phyloP scores from a whole-genome alignment of 2,113 vertebrate genomes.

The Cebus imitator region DNA sequence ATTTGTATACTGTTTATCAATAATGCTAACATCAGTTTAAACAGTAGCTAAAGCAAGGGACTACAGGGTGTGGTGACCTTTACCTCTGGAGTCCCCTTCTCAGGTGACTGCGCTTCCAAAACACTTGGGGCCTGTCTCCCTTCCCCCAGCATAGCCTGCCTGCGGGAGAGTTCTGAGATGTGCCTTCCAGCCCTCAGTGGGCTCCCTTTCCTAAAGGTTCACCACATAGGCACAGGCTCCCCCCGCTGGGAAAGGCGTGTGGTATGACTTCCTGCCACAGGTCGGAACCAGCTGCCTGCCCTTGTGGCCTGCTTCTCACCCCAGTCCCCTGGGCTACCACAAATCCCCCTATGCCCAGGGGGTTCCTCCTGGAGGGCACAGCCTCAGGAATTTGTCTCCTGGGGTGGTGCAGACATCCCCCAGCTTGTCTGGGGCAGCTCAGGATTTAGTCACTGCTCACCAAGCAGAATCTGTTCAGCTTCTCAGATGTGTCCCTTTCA shows the following conservation, averaged over 20 bases:
- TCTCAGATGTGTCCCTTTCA: background rate
- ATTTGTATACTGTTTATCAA: background rate
- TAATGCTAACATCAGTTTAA: background rate
- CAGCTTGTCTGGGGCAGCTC: background rate
- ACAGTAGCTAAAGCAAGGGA: background rate
- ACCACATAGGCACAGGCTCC: background rate
- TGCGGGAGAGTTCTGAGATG: background rate
- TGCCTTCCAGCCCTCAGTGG: background rate
- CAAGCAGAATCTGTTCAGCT: background rate
- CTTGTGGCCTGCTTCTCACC: conserved; percentile 60
- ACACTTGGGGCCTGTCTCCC: background rate
- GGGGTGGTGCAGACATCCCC: background rate
- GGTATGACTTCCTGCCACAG: conserved; percentile 74
- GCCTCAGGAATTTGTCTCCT: background rate
- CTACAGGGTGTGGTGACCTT: background rate
- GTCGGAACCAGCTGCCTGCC: conserved; percentile 67
- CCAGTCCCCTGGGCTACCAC: conserved; percentile 39
- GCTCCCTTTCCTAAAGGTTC: background rate
- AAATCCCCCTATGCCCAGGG: conserved; percentile 16
- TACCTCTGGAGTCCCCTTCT: background rate
- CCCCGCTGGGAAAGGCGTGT: background rate
- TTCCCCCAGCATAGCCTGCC: background rate
- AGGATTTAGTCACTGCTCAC: background rate
- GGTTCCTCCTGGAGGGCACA: background rate
- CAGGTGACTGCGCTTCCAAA: background rate